These are phyloP conservation scores for Cephus cinctus DNA, from an alignment of 1,140 invertebrate genomes.

Conservation along the genomic window DNA sequence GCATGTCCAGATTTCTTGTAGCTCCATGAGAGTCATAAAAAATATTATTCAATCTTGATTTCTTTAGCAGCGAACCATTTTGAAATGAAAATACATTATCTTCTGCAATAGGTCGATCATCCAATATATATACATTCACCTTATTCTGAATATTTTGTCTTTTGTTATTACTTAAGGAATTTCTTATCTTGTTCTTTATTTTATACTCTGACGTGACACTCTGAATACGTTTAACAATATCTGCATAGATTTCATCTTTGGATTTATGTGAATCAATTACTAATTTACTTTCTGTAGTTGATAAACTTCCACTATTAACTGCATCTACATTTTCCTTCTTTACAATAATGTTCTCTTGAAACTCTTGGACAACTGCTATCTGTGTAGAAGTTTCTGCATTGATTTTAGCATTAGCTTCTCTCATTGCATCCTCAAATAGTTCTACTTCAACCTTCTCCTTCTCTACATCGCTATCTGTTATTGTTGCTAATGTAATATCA, in stretches of 20 bases:
- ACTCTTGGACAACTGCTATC: too few species aligned
- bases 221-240: slow-evolving; percentile 19
- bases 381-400: background rate
- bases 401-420: background rate
- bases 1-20: background rate
- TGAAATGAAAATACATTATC: background rate
- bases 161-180: background rate
- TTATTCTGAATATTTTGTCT: too few species aligned
- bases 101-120: too few species aligned
- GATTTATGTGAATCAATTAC: background rate
- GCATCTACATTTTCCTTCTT: background rate
- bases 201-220: slow-evolving; percentile 5
- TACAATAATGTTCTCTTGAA: background rate
- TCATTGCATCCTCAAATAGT: slow-evolving; percentile 12
- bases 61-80: background rate
- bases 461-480: slow-evolving; percentile 5
- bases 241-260: background rate
- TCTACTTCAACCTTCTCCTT: slow-evolving; percentile 17
- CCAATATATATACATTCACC: too few species aligned
- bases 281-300: too few species aligned
- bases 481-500: background rate
- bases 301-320: too few species aligned
- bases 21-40: background rate
- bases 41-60: background rate
- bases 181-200: slow-evolving; percentile 8